phyloP scores from a whole-genome alignment of 2,888 invertebrate species.

The Sarcophaga carnaria region DNA sequence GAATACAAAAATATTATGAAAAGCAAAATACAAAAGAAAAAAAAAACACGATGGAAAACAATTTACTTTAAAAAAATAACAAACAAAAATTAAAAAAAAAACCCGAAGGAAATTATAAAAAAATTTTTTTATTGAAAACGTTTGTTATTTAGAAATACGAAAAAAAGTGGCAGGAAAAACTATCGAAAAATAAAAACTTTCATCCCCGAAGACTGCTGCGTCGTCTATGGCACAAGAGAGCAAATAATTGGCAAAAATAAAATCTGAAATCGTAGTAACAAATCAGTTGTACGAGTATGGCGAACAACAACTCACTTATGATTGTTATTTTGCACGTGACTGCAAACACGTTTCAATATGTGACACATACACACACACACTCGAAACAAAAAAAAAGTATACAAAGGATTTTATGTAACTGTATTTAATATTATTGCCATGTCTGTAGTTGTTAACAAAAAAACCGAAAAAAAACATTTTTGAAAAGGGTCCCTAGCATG shows the following conservation, averaged over 20 bases:
- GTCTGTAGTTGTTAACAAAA: neutral
- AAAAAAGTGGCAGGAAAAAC: slow-evolving; percentile 22
- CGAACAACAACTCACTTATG: neutral
- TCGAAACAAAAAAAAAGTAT: neutral
- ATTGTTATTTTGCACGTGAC: slow-evolving; percentile 6
- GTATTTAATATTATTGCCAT: slow-evolving; percentile 6
- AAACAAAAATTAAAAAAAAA: neutral
- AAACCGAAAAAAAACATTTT: too few relatives aligned
- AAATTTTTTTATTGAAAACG: slow-evolving; percentile 45
- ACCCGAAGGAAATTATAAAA: slow-evolving; percentile 4
- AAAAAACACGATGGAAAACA: slow-evolving; percentile 15
- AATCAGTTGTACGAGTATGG: neutral
- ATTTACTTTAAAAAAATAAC: slow-evolving; percentile 45
- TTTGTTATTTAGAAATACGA: slow-evolving; percentile 24
- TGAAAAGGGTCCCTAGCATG: neutral
- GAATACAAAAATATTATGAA: neutral
- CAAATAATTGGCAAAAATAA: neutral
- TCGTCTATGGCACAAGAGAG: neutral
- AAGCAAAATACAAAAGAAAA: neutral
- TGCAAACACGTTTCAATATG: neutral
- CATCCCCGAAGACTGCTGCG: neutral
- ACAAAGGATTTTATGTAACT: neutral
- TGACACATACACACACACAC: neutral
- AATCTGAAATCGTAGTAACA: neutral
- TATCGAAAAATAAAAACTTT: neutral